A percentile compares a stretch with the other conserved stretches of the same genome.
phyloP scores from a whole-genome alignment of 1,140 invertebrate species.

The Apis laboriosa region DNA sequence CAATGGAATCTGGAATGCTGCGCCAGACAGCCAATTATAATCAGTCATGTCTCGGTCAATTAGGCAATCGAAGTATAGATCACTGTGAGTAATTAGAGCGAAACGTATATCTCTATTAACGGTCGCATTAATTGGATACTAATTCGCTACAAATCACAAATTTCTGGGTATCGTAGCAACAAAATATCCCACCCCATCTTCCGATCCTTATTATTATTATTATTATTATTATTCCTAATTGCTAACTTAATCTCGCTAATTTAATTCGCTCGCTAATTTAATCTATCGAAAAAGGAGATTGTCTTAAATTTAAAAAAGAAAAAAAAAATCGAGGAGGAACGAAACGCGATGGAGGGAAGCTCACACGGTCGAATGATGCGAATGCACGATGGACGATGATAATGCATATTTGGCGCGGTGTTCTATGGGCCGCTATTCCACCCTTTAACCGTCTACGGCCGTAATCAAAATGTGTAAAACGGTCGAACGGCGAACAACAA shows the following conservation, averaged over 20 bases:
- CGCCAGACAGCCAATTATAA: constrained; percentile 54
- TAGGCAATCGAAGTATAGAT: constrained; percentile 52
- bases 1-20: constrained; percentile 47
- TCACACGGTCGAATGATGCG: no score
- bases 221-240: no score
- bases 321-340: background rate
- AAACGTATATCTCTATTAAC: constrained; percentile 25
- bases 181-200: no score
- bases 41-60: constrained; percentile 57
- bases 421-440: background rate
- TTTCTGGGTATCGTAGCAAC: no score
- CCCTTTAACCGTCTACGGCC: background rate
- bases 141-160: background rate
- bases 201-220: no score
- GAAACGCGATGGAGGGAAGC: background rate
- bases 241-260: no score
- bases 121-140: background rate
- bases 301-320: constrained; percentile 15
- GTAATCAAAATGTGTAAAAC: constrained; percentile 62
- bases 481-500: constrained; percentile 48
- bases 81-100: constrained; percentile 23
- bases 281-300: constrained; percentile 8
- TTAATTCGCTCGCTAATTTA: background rate
- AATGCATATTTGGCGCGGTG: constrained; percentile 44
- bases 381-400: background rate